These are phyloP conservation scores for Parascotia fuliginaria DNA, from an alignment of 2,888 invertebrate species.

Conservation along the genomic window DNA sequence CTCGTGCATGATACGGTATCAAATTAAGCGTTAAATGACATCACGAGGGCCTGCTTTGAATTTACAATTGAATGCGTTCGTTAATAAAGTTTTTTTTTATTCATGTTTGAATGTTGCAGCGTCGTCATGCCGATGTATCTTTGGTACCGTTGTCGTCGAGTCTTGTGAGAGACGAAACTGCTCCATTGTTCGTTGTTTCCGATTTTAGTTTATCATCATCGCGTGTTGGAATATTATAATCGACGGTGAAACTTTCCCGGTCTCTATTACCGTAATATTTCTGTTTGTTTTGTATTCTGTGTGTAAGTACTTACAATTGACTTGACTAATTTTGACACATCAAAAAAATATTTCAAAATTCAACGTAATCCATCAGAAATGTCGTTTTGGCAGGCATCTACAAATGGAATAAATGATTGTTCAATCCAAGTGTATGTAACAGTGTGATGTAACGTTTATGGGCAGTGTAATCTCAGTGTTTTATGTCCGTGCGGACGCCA, in stretches of 20 bases:
- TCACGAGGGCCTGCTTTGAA: slow-evolving; percentile 65
- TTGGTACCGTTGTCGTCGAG: slow-evolving; percentile 49
- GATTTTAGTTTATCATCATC: slow-evolving; percentile 61
- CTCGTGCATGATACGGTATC: slow-evolving; percentile 57
- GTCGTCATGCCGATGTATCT: slow-evolving; percentile 60
- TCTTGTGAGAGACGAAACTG: slow-evolving; percentile 62
- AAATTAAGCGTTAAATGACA: slow-evolving; percentile 69
- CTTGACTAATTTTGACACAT: neutral
- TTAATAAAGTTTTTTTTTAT: slow-evolving; percentile 70
- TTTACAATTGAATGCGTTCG: slow-evolving; percentile 74
- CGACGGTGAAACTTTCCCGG: slow-evolving; percentile 33
- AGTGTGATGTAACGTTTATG: slow-evolving; percentile 70
- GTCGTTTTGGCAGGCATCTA: slow-evolving; percentile 28
- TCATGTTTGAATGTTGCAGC: slow-evolving; percentile 52
- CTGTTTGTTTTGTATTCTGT: slow-evolving; percentile 23
- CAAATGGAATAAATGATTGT: slow-evolving; percentile 51
- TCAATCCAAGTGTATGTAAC: slow-evolving; percentile 49
- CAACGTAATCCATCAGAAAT: slow-evolving; percentile 12
- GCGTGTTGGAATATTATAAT: slow-evolving; percentile 46
- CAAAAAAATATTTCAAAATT: slow-evolving; percentile 1
- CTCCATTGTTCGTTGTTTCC: slow-evolving; percentile 69
- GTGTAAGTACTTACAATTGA: neutral
- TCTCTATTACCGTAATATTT: slow-evolving; percentile 21
- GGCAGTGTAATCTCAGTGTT: slow-evolving; percentile 70
- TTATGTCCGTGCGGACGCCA: slow-evolving; percentile 68